These are phyloP conservation scores for Tholera decimalis DNA, from an alignment of 2,888 invertebrate species.

Conservation along the genomic window DNA sequence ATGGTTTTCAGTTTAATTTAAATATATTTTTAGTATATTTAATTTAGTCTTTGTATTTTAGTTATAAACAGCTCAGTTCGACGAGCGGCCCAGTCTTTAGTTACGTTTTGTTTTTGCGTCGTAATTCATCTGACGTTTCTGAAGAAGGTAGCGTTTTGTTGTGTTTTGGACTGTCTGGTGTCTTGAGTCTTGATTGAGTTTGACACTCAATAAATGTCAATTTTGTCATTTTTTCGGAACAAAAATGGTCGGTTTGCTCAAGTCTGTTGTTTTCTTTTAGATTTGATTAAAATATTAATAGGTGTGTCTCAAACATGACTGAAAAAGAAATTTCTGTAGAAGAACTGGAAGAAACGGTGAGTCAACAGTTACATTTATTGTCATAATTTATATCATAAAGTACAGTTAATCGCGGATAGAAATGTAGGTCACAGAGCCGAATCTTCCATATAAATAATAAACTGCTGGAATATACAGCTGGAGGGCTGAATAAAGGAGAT, in stretches of 20 bases:
- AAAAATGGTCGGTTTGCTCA: constrained; percentile 76
- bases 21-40: too few species aligned
- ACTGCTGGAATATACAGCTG: constrained; percentile 54
- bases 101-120: constrained; percentile 35
- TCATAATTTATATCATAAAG: constrained; percentile 38
- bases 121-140: background rate
- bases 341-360: constrained; percentile 86
- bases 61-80: too few species aligned
- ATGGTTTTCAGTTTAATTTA: too few species aligned
- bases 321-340: constrained; percentile 86
- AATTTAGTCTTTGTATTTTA: too few species aligned
- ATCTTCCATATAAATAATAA: constrained; percentile 68
- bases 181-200: too few species aligned
- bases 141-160: constrained; percentile 42
- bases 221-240: constrained; percentile 62
- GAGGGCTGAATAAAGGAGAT: constrained; percentile 28
- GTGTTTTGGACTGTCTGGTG: constrained; percentile 3
- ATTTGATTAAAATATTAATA: constrained; percentile 69
- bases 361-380: constrained; percentile 59
- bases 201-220: constrained; percentile 56
- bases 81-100: constrained; percentile 22
- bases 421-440: constrained; percentile 83
- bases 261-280: constrained; percentile 68
- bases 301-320: constrained; percentile 77
- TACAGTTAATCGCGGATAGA: constrained; percentile 52